Base-by-base conservation (phyloP, 2,888 invertebrate species). In the Pyrrhia umbra region DNA sequence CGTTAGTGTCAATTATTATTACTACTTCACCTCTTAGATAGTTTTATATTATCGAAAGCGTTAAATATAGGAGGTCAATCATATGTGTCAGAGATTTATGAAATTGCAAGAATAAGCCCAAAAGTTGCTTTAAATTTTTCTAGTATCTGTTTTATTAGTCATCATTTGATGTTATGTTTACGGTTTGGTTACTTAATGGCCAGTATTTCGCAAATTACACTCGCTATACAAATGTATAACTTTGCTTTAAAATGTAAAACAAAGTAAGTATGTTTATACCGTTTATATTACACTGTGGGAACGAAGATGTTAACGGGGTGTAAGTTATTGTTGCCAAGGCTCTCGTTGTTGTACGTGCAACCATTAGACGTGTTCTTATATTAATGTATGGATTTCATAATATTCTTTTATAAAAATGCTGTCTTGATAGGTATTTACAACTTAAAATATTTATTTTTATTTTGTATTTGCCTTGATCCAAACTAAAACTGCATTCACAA, bases 221-320 rank as follows among this genome's bases (percentile, higher is more conserved):
- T 27, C 42, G 54, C 50, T 62, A 43, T 62, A 50, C 43, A 75
- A 68, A 74, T 43, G 61, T 63, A 47, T 51, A 69, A n/a, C n/a
- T n/a, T 60, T 57, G 47, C 54, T 72, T 71, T 64, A 72, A 58
- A 76, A 72, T 72, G 65, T 64, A 65, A 72, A 72, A 72, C 72
- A 72, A 72, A 72, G 72, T 77, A 72, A 72, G 72, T 77, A 72
- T 64, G 73, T 72, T 72, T 71, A 70, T 64, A 40, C 30, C 60
- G 61, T 70, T 61, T 70, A 66, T 71, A 76, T 63, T 62, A 63
- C 52, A 27, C 27, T 21, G 72, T 42, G 56, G 54, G 51, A 71
- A 60, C 46, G 55, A 18, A 72, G 66, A 72, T 77, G 73, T 77
- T 72, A 72, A 72, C 77, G 71, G 77, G 8, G 66, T 72, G 71